A percentile compares a stretch with the other conserved stretches of the same genome.
Evolutionary conservation across 2,797 vertebrate species (phyloP).

Genomic region (Peromyscus attwateri): DNA sequence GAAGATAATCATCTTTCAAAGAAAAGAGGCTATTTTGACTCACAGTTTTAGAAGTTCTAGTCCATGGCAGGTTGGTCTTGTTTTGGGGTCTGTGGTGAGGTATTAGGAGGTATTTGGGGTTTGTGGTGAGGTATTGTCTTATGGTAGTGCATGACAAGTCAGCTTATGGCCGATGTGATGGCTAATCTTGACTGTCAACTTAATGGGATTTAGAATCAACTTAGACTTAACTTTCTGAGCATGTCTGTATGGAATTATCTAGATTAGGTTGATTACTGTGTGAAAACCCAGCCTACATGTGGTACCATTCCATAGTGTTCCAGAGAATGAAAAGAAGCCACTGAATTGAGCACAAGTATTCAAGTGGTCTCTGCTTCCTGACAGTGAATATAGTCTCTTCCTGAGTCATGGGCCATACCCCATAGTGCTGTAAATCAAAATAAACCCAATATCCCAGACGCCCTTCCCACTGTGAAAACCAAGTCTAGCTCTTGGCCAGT

Average conservation of each 20-base stretch:
- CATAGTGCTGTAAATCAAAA: not conserved
- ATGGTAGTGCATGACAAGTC: not conserved
- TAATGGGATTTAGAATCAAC: not conserved
- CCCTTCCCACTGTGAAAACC: not conserved
- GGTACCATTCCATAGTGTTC: too few species aligned
- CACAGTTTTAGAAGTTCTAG: not conserved
- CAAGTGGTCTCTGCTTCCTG: not conserved
- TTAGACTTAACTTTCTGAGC: not conserved
- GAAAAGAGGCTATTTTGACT: not conserved
- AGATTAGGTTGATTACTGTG: not conserved
- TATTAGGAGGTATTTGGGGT: too few species aligned
- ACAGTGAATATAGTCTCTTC: not conserved
- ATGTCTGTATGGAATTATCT: not conserved
- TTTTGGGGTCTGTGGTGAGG: not conserved
- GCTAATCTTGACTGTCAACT: not conserved
- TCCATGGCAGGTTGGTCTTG: too few species aligned
- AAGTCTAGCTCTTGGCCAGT: not conserved
- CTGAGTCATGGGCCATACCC: not conserved
- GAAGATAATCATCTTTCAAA: not conserved
- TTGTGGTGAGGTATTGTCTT: not conserved
- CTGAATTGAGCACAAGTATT: not conserved
- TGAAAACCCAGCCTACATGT: not conserved
- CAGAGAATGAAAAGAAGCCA: not conserved
- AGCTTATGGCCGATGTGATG: not conserved
- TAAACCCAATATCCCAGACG: too few species aligned